phyloP scores from a whole-genome alignment of 2,888 invertebrate genomes.

The Synergus laeviventris region DNA sequence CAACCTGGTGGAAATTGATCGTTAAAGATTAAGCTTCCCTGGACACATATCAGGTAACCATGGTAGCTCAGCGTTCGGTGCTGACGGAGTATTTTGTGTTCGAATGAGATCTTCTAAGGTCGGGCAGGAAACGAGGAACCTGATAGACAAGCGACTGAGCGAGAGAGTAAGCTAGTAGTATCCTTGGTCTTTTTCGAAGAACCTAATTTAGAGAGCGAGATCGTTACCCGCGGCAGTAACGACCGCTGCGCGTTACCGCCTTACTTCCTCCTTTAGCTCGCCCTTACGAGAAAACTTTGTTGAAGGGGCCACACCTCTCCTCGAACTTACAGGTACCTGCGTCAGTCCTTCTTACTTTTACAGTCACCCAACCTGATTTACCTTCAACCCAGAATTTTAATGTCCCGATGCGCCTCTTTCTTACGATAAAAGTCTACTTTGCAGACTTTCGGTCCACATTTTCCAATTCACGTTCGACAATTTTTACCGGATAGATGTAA shows the following conservation, averaged over 20 bases:
- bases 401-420: background rate
- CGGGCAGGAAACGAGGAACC: slow-evolving; percentile 23
- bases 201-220: slow-evolving; percentile 46
- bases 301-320: slow-evolving; percentile 33
- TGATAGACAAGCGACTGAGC: slow-evolving; percentile 13
- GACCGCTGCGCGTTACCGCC: slow-evolving; percentile 42
- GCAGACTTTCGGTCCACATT: background rate
- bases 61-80: slow-evolving; percentile 16
- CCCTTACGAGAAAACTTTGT: slow-evolving; percentile 50
- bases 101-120: slow-evolving; percentile 31
- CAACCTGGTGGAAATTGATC: slow-evolving; percentile 30
- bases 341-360: slow-evolving; percentile 25
- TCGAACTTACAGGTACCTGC: slow-evolving; percentile 1
- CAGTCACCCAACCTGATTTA: slow-evolving; percentile 29
- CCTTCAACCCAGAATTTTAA: slow-evolving; percentile 15
- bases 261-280: slow-evolving; percentile 24
- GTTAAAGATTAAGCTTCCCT: slow-evolving; percentile 31
- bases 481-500: background rate
- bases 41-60: slow-evolving; percentile 34
- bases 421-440: background rate
- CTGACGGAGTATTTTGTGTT: slow-evolving; percentile 37
- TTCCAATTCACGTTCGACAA: background rate
- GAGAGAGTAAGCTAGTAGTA: background rate
- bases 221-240: slow-evolving; percentile 47
- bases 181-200: slow-evolving; percentile 42